Evolutionary conservation across 2,113 vertebrate species (phyloP), one percentile per base, ranked within the genome.

Genomic region (Strix aluco): DNA sequence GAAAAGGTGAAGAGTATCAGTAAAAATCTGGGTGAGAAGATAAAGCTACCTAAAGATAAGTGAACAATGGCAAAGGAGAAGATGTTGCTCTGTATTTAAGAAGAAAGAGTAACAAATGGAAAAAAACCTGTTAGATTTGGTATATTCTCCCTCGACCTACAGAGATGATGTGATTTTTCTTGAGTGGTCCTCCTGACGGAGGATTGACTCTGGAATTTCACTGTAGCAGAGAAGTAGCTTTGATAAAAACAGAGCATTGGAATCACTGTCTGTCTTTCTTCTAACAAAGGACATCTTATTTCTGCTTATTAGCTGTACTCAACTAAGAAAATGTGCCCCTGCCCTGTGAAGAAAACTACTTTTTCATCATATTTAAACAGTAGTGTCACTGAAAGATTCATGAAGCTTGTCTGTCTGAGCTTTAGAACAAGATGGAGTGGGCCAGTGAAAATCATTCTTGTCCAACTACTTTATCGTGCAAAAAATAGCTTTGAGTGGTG

Each of bases 401-500:
- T 17, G 38, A 92, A 84, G 44, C 54, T 92, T 81, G 25, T 86
- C 81, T 72, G n/a, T 20, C 58, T 65, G 42, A 91, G 49, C 44
- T 91, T 79, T 65, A 82, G 78, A 92, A 88, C 23, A 79, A 81
- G 57, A 63, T 52, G 34, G 78, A 89, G 58, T 6, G 15, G 54
- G 77, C 23, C 26, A 85, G 20, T 15, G 46, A 91, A 95, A 91
- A 90, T 51, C 16, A 80, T 72, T 81, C 70, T 36, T n/a, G 46
- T 88, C 81, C 6, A 18, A 49, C 58, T 75, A 54, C 49, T 80
- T 72, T 40, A 55, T 5, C 72, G 57, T 4, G 78, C 74, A 87
- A 91, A 96, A 94, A 91, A 91, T 69, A 95, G 66, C 75, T 89
- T 79, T 65, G 58, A 87, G 77, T 70, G 75, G 30, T 11, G n/a